phyloP scores from a whole-genome alignment of 2,113 vertebrate species.

The Typhlomys cinereus region DNA sequence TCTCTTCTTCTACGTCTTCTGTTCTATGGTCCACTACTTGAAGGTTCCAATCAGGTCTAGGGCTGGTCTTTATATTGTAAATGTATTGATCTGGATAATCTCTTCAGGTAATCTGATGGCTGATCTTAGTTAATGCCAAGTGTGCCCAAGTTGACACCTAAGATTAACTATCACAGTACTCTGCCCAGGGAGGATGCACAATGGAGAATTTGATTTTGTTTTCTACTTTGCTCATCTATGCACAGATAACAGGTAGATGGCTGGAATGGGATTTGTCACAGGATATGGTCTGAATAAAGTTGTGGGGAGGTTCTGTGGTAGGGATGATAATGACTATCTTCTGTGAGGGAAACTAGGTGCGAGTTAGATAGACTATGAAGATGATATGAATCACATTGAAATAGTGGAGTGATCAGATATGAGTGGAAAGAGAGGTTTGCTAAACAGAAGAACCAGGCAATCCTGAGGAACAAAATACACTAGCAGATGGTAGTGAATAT shows the following conservation, averaged over 20 bases:
- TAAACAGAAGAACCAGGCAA: background rate
- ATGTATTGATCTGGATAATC: no score
- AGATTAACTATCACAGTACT: no score
- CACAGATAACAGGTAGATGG: background rate
- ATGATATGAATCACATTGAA: background rate
- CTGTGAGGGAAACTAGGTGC: background rate
- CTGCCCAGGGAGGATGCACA: background rate
- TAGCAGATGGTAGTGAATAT: background rate
- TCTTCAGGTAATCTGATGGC: no score
- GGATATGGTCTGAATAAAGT: background rate
- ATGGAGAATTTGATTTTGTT: background rate
- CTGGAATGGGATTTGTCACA: background rate
- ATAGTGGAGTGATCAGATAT: background rate
- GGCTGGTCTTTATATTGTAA: no score
- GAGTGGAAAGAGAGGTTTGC: background rate
- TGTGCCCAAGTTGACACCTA: no score
- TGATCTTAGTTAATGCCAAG: no score
- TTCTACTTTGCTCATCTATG: background rate
- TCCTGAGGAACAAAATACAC: background rate
- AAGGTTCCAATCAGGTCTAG: no score
- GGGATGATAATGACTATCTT: background rate
- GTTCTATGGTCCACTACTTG: no score
- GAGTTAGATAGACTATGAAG: background rate
- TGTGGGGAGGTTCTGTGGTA: background rate
- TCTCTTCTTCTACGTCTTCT: no score